Evolutionary conservation across 2,113 vertebrate species (phyloP).

Genomic region (Pithys albifrons): DNA sequence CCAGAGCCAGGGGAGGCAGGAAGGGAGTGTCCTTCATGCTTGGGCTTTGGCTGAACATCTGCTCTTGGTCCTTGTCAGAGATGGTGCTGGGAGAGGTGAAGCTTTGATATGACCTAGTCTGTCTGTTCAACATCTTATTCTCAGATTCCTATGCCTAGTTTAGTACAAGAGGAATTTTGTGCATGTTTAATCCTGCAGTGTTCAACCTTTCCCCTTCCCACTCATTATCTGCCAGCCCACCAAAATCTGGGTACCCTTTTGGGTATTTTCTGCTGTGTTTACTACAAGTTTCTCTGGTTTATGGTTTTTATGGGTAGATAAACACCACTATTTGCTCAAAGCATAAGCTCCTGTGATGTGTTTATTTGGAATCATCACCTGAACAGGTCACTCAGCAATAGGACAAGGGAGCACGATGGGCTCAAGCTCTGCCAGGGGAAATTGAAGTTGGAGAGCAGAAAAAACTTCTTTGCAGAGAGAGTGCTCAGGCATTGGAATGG

Average conservation of each 20-base stretch:
- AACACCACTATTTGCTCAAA: background rate
- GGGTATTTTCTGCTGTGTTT: background rate
- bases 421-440: too few species aligned
- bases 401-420: too few species aligned
- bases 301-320: background rate
- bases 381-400: too few species aligned
- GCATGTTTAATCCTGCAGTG: background rate
- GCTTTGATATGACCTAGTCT: background rate
- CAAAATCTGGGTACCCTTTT: background rate
- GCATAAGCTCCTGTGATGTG: background rate
- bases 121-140: background rate
- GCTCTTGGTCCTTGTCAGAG: background rate
- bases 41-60: background rate
- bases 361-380: background rate
- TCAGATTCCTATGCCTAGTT: background rate
- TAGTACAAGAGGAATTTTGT: background rate
- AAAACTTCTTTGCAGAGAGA: too few species aligned
- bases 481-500: too few species aligned
- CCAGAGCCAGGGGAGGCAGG: background rate
- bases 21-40: background rate
- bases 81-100: background rate
- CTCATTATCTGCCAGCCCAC: background rate
- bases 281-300: background rate
- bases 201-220: background rate
- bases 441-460: too few species aligned